phyloP scores from a whole-genome alignment of 2,888 invertebrate species.

The Linnaemya vulpina region DNA sequence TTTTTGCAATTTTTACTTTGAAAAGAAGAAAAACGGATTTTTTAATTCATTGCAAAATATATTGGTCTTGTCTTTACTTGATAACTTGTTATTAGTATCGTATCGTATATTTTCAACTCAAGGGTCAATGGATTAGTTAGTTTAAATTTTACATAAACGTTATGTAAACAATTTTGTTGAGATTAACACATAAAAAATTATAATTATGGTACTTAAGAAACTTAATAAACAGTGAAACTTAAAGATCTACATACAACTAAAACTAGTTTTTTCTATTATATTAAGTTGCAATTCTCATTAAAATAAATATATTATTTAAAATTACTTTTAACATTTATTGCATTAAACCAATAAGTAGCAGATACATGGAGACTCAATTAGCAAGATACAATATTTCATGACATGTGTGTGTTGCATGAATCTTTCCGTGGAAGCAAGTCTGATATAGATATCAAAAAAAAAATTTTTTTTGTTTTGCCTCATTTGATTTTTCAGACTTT shows the following conservation, averaged over 20 bases:
- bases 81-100: background rate
- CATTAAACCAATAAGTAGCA: slow-evolving; percentile 24
- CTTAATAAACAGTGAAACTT: slow-evolving; percentile 42
- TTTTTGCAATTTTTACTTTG: slow-evolving; percentile 34
- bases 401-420: no score
- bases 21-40: slow-evolving; percentile 38
- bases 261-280: slow-evolving; percentile 57
- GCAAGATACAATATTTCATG: no score
- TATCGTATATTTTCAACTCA: background rate
- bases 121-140: background rate
- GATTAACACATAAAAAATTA: slow-evolving; percentile 4
- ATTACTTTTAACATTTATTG: slow-evolving; percentile 35
- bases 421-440: no score
- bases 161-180: slow-evolving; percentile 52
- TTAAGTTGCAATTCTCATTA: slow-evolving; percentile 9
- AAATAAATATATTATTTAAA: slow-evolving; percentile 31
- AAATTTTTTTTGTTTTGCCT: no score
- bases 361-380: background rate
- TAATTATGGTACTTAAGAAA: slow-evolving; percentile 24
- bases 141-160: slow-evolving; percentile 50
- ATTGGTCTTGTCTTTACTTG: background rate
- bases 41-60: slow-evolving; percentile 54
- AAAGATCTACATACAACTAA: slow-evolving; percentile 49
- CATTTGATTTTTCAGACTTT: no score
- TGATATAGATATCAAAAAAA: no score